Conservation (phyloP, 2,888 invertebrate species). For the Cosmorhoe ocellata region DNA sequence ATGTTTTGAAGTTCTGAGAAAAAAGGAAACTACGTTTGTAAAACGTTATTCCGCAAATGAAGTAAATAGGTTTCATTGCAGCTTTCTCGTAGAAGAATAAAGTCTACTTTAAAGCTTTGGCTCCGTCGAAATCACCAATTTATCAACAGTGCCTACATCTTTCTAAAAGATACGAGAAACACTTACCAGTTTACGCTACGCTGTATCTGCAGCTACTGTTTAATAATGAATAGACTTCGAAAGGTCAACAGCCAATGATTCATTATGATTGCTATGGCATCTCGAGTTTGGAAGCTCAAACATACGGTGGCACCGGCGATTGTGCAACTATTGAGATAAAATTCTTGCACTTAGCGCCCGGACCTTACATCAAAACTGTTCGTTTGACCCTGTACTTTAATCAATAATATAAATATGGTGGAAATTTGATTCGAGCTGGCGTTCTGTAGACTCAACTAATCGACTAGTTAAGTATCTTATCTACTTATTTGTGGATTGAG, state of each 20-base stretch:
- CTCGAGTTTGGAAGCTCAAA: constrained; percentile 34
- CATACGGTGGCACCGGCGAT: constrained; percentile 34
- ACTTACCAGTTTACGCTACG: constrained; percentile 31
- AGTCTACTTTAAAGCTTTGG: not conserved
- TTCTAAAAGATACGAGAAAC: constrained; percentile 23
- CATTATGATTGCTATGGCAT: constrained; percentile 47
- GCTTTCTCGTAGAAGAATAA: constrained; percentile 1
- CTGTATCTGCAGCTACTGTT: constrained; percentile 27
- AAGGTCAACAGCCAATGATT: constrained; percentile 62
- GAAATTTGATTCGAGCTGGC: no score
- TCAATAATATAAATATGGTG: no score
- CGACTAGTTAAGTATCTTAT: no score
- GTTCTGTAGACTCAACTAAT: no score
- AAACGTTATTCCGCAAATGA: constrained; percentile 5
- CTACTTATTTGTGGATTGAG: constrained; percentile 7
- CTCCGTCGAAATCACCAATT: constrained; percentile 1
- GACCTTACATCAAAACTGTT: no score
- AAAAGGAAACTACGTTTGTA: constrained; percentile 20
- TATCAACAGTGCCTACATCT: constrained; percentile 4
- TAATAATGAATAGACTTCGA: constrained; percentile 42
- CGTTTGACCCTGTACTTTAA: no score
- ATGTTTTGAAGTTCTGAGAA: constrained; percentile 34
- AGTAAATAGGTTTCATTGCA: not conserved
- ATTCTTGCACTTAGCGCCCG: constrained; percentile 23
- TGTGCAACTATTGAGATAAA: constrained; percentile 35